Evolutionary conservation across 1,140 invertebrate genomes (phyloP), one percentile per base, ranked within the genome.

Genomic region (Globodera ellingtonae): DNA sequence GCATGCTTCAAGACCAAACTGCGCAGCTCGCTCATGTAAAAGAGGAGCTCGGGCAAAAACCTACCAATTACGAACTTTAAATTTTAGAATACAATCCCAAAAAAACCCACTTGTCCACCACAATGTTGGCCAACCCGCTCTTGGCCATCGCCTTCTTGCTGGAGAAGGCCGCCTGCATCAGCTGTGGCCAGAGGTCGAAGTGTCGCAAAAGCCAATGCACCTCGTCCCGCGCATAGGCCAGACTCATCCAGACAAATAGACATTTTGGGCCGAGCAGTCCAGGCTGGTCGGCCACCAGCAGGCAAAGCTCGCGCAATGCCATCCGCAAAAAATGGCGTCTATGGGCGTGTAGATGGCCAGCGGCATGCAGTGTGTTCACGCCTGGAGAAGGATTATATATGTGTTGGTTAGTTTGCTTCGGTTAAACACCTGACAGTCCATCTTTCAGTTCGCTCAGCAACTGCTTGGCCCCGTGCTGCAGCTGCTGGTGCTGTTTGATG

Each of bases 251-350:
- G 82, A 98, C 94, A 86, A 97, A 93, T 52, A 99, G 91, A n/a
- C 95, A 95, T 91, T 93, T 89, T 6, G 90, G 89, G 56, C 86
- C 98, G 18, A 99, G 90, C 9, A 99, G 91, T 7, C 97, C 97
- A 21, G 97, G 97, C 89, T 99, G 96, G 91, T 99, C 98, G 15
- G 95, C 95, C 84, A 99, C 93, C 81, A 99, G 95, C 8, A 98
- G 91, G 13, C 94, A 94, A 79, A 99, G 90, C 91, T 99, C 97
- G 90, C 97, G 96, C 3, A 99, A 90, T 2, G 96, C 95, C 5
- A 95, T 95, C 80, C 97, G 92, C 73, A 99, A 91, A 91, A 98
- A 99, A 91, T 98, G 98, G 83, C 98, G 92, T 81, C 96, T 91
- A 88, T 99, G 98, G 86, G 96, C 92, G 79, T 87, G 86, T n/a